Percentiles rank a stretch among this genome's conserved stretches.
Conservation (phyloP, 2,113 vertebrate species). For the Kobus ellipsiprymnus region DNA sequence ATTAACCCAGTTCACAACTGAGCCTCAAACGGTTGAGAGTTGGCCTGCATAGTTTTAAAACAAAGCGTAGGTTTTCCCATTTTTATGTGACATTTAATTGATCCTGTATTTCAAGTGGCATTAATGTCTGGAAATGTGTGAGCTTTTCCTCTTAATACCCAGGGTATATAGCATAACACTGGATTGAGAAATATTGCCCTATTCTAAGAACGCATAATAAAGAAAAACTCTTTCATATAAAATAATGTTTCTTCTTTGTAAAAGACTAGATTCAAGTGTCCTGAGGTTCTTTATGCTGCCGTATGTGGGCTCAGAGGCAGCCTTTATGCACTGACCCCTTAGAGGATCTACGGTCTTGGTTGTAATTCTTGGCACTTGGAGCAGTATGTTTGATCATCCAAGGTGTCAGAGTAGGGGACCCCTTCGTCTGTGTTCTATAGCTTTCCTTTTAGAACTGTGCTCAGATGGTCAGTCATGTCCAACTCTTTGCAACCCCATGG, state of each 20-base stretch:
- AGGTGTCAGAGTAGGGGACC: background rate
- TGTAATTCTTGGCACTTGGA: background rate
- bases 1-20: background rate
- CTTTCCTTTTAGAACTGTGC: background rate
- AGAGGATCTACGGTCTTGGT: background rate
- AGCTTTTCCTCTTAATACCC: background rate
- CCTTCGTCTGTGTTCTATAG: background rate
- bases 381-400: accelerated
- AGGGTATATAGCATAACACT: background rate
- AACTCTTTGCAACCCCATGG: background rate
- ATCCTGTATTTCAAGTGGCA: background rate
- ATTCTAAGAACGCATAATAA: background rate
- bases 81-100: background rate
- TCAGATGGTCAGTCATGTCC: background rate
- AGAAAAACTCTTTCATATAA: background rate
- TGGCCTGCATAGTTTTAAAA: background rate
- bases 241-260: background rate
- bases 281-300: background rate
- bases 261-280: background rate
- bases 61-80: background rate
- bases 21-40: background rate
- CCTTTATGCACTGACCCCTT: background rate
- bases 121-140: background rate
- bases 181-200: background rate
- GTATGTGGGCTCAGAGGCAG: background rate